Base-by-base conservation (phyloP, 2,888 invertebrate genomes). In the Aporophyla lueneburgensis region DNA sequence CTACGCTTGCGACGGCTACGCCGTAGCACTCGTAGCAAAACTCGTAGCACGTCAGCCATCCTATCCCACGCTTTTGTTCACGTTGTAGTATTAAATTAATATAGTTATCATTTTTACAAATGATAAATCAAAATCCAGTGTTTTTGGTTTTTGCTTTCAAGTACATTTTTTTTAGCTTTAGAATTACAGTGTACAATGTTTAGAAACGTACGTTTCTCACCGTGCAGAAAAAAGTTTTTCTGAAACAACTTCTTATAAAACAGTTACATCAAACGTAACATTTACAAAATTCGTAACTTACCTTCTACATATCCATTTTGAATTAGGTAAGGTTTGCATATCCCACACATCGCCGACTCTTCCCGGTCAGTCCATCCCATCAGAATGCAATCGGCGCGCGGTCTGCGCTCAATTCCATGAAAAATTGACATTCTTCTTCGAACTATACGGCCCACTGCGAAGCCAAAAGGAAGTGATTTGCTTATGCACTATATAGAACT, bases 351-450 rank as follows among this genome's bases (percentile, higher is more conserved):
- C 72, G 46, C 62, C 33, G 65, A 16, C 63, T 71, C 43, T 81
- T 75, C 65, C 65, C 61, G 66, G 81, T 71, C 71, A 71, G 69
- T 84, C 71, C 78, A 81, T 78, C 84, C 71, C 71, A 84, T 84
- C 78, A 73, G 84, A 81, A 84, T 84, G 81, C 84, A 76, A 81
- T 63, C 71, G 56, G 77, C 65, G 76, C 33, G n/a, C 76, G 54
- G 46, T 59, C 43, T 71, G 59, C 65, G 68, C 54, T 74, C 46
- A 62, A 40, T 58, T 73, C 77, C 56, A 51, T 80, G 77, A 84
- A 84, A 81, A 81, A 75, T 84, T 84, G 63, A 71, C 81, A 84
- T 84, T 84, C 74, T 84, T 81, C 67, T 62, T 63, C 65, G 54
- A 74, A 84, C 68, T 71, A 65, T 58, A 72, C 14, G 61, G 71